These are phyloP conservation scores for Brachypalpus laphriformis DNA, from an alignment of 2,888 invertebrate species.

Conservation along the genomic window DNA sequence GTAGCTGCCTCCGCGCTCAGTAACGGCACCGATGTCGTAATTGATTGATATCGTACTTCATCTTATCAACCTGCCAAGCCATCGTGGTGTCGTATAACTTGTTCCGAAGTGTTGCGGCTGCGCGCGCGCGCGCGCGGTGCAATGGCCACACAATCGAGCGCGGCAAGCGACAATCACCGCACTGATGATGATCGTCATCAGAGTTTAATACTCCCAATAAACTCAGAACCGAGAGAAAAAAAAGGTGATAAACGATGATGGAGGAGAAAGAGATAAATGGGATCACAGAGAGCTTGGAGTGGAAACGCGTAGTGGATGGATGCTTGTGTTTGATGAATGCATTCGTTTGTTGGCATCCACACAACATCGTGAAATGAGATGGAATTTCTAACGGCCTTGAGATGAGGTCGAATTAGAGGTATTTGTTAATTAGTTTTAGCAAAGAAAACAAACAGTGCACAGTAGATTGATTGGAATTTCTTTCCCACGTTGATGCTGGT, in stretches of 20 bases:
- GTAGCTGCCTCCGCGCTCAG: not conserved
- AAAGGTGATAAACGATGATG: conserved; percentile 60
- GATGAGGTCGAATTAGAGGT: conserved; percentile 47
- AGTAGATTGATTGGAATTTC: not conserved
- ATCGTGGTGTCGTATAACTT: conserved; percentile 59
- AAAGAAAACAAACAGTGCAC: not conserved
- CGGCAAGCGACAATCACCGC: conserved; percentile 46
- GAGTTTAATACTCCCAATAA: conserved; percentile 67
- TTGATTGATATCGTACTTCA: conserved; percentile 69
- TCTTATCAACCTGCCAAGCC: conserved; percentile 43
- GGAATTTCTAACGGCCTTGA: conserved; percentile 62
- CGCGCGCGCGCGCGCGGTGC: conserved; percentile 28
- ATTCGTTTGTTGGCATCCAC: conserved; percentile 10
- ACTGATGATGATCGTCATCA: conserved; percentile 33
- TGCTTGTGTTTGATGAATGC: conserved; percentile 19
- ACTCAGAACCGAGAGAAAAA: conserved; percentile 40
- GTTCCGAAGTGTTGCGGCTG: conserved; percentile 30
- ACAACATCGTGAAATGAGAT: conserved; percentile 12
- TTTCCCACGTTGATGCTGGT: not conserved
- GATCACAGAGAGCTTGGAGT: not conserved
- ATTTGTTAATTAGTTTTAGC: conserved; percentile 16
- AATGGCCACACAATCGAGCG: conserved; percentile 62
- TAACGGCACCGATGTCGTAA: conserved; percentile 71
- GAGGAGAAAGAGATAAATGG: conserved; percentile 32
- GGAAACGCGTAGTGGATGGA: conserved; percentile 36